Evolutionary conservation across 2,797 vertebrate species (phyloP).

Genomic region (Agapornis canus): DNA sequence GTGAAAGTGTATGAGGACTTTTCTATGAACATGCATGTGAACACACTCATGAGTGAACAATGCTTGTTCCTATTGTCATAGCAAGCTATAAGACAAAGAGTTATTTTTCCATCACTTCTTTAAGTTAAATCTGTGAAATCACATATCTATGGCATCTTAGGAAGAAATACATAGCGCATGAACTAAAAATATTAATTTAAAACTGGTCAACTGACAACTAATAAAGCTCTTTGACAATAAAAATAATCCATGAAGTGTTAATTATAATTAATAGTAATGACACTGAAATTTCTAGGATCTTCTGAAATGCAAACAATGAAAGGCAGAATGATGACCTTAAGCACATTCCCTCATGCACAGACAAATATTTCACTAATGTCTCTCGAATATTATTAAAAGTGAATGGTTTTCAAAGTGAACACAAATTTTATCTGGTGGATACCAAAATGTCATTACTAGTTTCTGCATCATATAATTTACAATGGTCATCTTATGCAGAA

Average conservation of each 20-base stretch:
- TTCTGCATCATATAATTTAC: background rate
- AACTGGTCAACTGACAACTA: constrained; percentile 9
- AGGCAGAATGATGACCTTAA: background rate
- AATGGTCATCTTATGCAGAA: too few relatives aligned
- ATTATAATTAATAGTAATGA: background rate
- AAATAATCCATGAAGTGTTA: background rate
- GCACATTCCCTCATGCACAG: background rate
- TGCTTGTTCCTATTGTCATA: background rate
- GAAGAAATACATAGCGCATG: background rate
- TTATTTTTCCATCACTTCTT: background rate
- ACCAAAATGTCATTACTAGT: background rate
- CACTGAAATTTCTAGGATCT: background rate
- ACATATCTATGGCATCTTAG: background rate
- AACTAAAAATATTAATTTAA: constrained; percentile 15
- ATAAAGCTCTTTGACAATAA: constrained; percentile 24
- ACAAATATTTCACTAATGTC: background rate
- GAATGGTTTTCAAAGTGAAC: background rate
- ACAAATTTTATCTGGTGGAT: background rate
- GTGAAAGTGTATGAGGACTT: background rate
- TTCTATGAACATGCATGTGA: background rate
- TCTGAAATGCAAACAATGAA: background rate
- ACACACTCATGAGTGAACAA: background rate
- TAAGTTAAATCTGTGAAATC: constrained; percentile 7
- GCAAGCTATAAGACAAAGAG: background rate
- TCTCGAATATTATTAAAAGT: background rate